phyloP scores from a whole-genome alignment of 2,113 vertebrate genomes.

The Brachyhypopomus occidentalis region DNA sequence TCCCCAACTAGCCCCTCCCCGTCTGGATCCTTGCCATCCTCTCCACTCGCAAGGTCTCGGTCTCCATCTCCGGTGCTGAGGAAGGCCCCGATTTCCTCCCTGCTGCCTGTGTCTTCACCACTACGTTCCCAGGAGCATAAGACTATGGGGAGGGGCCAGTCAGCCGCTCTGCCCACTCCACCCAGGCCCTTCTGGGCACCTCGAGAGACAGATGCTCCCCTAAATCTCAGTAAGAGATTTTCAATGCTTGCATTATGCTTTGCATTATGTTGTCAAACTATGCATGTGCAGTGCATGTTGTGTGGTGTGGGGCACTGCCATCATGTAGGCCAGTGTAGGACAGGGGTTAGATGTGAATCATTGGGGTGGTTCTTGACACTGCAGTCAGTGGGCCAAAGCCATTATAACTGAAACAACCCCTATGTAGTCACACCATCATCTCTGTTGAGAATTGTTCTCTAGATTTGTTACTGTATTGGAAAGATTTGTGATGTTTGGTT shows the following conservation, averaged over 20 bases:
- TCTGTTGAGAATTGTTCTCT: too few relatives aligned
- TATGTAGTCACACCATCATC: too few relatives aligned
- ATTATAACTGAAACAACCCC: too few relatives aligned
- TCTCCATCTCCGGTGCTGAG: slow-evolving; percentile 80
- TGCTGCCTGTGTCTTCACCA: slow-evolving; percentile 80
- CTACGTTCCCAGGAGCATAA: slow-evolving; percentile 82
- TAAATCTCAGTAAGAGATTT: slow-evolving; percentile 91
- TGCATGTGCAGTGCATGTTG: too few relatives aligned
- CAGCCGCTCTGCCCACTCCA: slow-evolving; percentile 57
- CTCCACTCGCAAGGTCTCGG: slow-evolving; percentile 65
- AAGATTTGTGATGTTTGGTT: too few relatives aligned
- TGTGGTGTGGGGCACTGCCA: too few relatives aligned
- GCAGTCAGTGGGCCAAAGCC: too few relatives aligned
- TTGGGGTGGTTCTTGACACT: too few relatives aligned
- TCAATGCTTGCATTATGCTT: neutral
- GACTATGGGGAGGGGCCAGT: slow-evolving; percentile 67
- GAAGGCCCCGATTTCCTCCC: slow-evolving; percentile 82
- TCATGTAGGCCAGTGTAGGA: too few relatives aligned
- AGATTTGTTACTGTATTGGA: too few relatives aligned
- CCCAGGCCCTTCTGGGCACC: slow-evolving; percentile 79
- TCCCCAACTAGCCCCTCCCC: slow-evolving; percentile 64
- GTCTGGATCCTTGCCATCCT: slow-evolving; percentile 75
- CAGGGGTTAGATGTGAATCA: too few relatives aligned
- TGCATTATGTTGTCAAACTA: too few relatives aligned
- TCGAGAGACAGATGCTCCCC: slow-evolving; percentile 88